Evolutionary conservation across 92 coral and sea anemone genomes (phyloP), one percentile per base, ranked within the genome.

Genomic region (Virgularia gustaviana): DNA sequence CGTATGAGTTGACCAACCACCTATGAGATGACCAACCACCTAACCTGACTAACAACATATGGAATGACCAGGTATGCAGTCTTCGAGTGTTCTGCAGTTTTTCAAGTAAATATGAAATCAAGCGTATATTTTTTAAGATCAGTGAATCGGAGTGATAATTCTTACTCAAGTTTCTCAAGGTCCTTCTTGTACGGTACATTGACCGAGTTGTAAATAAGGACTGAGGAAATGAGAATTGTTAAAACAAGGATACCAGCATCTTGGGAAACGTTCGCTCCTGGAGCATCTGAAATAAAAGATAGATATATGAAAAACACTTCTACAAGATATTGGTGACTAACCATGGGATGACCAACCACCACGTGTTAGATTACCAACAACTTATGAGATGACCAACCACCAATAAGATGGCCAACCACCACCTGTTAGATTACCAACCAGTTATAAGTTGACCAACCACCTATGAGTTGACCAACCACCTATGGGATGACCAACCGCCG

Each of bases 211-310:
- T 64, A 57, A 44, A 65, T 51, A 37, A 49, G 49, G 5, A 75
- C 44, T 6, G 66, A 75, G 47, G 80, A 57, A 15, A 88, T 64
- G 20, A 68, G 55, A 16, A 68, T 68, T 19, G 60, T 51, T 34
- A 68, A n/a, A 18, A 68, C 75, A 15, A 68, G 75, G 44, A 68
- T 68, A 4, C 75, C 75, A 68, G 75, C 75, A 19, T 68, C 75
- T 34, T 68, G 75, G 36, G 75, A 18, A 35, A 68, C 75, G 23
- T 49, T 68, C 0, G 75, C 75, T 32, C 75, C 61, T 20, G 75
- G 75, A 49, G 75, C 75, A 30, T 68, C 75, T 68, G 61, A n/a
- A 19, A 16, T 43, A 9, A 43, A 8, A 11, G 33, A 28, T 3
- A 41, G 47, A 43, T 22, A 1, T 43, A 13, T 1, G 51, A 43